Base-by-base conservation (phyloP, 2,797 vertebrate species). In the Falco novaeseelandiae region DNA sequence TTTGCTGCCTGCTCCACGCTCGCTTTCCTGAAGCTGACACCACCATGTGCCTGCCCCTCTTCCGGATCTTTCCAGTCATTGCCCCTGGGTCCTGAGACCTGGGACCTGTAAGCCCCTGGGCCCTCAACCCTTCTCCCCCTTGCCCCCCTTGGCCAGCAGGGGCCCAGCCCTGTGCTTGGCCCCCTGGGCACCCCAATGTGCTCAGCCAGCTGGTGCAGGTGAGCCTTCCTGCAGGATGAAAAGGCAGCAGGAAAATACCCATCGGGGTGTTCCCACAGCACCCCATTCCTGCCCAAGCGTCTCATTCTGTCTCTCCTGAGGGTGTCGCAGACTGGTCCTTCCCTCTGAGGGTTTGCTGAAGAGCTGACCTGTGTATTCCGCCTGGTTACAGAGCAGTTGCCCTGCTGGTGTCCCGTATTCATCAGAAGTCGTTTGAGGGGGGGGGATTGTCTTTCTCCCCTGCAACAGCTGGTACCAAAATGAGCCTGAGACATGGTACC, bases 1-100 rank as follows among this genome's bases (percentile, higher is more conserved):
- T 14, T 36, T 6, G 11, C 44, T 74, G 21, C 25, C 3, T 7
- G 9, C 14, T 84, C 20, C 23, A 12, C 29, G 17, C 36, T 65
- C 7, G 2, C 18, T 36, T 79, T 34, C 46, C 14, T 10, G 25
- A 21, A 54, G 8, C 38, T 23, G 30, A 26, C 21, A 25, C 12
- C 1, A 7, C 10, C 3, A 0, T 0, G 0, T 71, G 15, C 42
- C n/a, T 55, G 26, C 4, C 21, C 8, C 29, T 55, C 52, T 46
- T 32, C 22, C 18, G 15, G 27, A 8, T 69, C 51, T 69, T 32
- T 88, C 32, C 30, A 73, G 36, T 17, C 7, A 9, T 51, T 0
- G 0, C n/a, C 12, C 6, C 58, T 48, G 42, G 55, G 40, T 40
- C 40, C 40, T 40, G 40, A 40, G n/a, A 82, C 4, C 40, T 63